phyloP scores from a whole-genome alignment of 30 jellyfish, hydroid and myxozoan species.

The Pelagia noctiluca region DNA sequence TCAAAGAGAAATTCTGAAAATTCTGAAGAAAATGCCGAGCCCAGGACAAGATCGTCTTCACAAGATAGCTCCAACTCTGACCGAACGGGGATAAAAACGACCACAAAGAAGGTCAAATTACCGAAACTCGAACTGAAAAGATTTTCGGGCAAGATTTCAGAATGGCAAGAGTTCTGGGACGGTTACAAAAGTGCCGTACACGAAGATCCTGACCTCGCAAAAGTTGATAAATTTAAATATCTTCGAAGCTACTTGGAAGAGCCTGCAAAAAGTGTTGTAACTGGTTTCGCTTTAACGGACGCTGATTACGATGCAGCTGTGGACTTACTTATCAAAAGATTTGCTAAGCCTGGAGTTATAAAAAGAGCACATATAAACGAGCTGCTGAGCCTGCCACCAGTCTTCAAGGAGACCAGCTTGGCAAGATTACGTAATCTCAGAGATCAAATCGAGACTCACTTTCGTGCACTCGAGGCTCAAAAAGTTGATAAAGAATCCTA shows the following conservation, averaged over 20 bases:
- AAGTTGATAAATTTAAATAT: too few species aligned
- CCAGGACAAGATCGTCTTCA: constrained; percentile 1
- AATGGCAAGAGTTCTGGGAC: constrained; percentile 32
- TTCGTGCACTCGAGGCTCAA: constrained; percentile 15
- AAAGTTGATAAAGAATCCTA: not conserved
- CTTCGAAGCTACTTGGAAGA: constrained; percentile 31
- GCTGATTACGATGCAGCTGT: constrained; percentile 34
- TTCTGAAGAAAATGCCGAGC: not conserved
- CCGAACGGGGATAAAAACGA: too few species aligned
- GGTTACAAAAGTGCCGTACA: constrained; percentile 34
- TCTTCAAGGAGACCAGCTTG: constrained; percentile 5
- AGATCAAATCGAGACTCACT: constrained; percentile 32
- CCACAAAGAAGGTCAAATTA: constrained; percentile 15
- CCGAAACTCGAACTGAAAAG: constrained; percentile 24
- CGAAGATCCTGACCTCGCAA: constrained; percentile 32
- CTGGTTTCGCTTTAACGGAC: constrained; percentile 35
- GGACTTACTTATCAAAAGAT: constrained; percentile 1
- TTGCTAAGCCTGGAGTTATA: too few species aligned
- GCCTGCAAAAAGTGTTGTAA: constrained; percentile 35
- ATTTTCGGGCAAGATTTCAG: constrained; percentile 33
- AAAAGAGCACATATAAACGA: too few species aligned
- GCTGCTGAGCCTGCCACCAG: constrained; percentile 16
- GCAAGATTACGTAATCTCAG: constrained; percentile 12
- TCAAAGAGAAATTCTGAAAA: constrained; percentile 12
- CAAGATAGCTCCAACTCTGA: not conserved